Evolutionary conservation across 2,888 invertebrate species (phyloP).

Genomic region (Platycheirus rosarum): DNA sequence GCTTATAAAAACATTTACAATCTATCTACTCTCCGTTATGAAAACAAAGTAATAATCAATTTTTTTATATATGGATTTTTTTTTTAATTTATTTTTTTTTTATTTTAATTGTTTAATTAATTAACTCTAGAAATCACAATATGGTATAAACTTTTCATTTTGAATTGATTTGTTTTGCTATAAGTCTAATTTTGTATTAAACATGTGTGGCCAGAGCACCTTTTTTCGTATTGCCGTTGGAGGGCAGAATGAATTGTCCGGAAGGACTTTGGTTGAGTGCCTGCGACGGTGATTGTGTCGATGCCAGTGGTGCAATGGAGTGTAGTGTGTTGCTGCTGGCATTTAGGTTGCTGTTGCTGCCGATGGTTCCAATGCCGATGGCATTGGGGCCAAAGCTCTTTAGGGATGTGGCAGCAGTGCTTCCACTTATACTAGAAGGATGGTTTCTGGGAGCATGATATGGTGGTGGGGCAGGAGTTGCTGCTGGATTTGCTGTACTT

Average conservation of each 20-base stretch:
- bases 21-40: constrained; percentile 72
- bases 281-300: constrained; percentile 86
- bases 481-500: constrained; percentile 89
- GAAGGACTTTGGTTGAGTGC: constrained; percentile 85
- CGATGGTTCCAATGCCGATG: constrained; percentile 78
- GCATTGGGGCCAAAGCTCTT: constrained; percentile 76
- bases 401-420: constrained; percentile 71
- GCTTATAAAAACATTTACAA: constrained; percentile 74
- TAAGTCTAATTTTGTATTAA: constrained; percentile 81
- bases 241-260: constrained; percentile 82
- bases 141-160: constrained; percentile 77
- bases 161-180: constrained; percentile 73
- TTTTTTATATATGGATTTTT: constrained; percentile 52
- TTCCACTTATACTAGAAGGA: constrained; percentile 78
- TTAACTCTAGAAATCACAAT: constrained; percentile 83
- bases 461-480: constrained; percentile 91
- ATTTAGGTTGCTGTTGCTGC: constrained; percentile 85
- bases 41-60: constrained; percentile 68
- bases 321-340: constrained; percentile 81
- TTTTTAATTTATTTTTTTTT: constrained; percentile 39
- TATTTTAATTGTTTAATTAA: constrained; percentile 78
- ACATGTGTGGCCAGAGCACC: constrained; percentile 86
- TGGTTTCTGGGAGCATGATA: constrained; percentile 84
- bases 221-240: constrained; percentile 82
- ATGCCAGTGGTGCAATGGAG: constrained; percentile 81